Base-by-base conservation (phyloP, 2,888 invertebrate species). In the Orchesellides sinensis region DNA sequence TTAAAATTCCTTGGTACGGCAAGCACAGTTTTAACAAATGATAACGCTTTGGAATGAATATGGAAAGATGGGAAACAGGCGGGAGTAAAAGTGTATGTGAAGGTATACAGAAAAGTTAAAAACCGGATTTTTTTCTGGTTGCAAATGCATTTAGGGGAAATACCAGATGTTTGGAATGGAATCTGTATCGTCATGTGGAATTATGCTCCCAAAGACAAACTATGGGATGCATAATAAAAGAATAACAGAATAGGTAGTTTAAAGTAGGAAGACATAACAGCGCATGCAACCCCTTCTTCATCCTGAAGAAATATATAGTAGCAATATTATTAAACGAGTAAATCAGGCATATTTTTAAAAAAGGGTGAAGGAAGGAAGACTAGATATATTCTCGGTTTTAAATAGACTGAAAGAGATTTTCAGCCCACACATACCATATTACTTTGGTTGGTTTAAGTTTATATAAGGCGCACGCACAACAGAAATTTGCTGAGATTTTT, bases 131-230 rank as follows among this genome's bases (percentile, higher is more conserved):
- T 21, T 8, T 54, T 21, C 45, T 56, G 1, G 40, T 54, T 65
- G 17, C 25, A 40, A 40, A 10, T 40, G 40, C 40, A 45, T 23
- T 59, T 35, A 65, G 70, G 79, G 63, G 54, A 78, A 68, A 78
- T 78, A 70, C 79, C 79, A 79, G 79, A 79, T 79, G 79, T 79
- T 70, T 70, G 52, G 68, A 79, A 79, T 79, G 79, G 70, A 65
- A 79, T 63, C 78, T 59, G 49, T 65, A 63, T 19, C 10, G 32
- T 10, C 14, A 4, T 23, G 2, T 23, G 5, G 12, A 10, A 59
- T 19, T 27, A n/a, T 59, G n/a, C n/a, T n/a, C n/a, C n/a, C n/a
- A n/a, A n/a, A n/a, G n/a, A n/a, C n/a, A n/a, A n/a, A n/a, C n/a
- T 59, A 27, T 59, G 59, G 25, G 25, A 40, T 40, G 14, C 10